Evolutionary conservation across 1,140 invertebrate species (phyloP).

Genomic region (Dolichoris vasculosae): DNA sequence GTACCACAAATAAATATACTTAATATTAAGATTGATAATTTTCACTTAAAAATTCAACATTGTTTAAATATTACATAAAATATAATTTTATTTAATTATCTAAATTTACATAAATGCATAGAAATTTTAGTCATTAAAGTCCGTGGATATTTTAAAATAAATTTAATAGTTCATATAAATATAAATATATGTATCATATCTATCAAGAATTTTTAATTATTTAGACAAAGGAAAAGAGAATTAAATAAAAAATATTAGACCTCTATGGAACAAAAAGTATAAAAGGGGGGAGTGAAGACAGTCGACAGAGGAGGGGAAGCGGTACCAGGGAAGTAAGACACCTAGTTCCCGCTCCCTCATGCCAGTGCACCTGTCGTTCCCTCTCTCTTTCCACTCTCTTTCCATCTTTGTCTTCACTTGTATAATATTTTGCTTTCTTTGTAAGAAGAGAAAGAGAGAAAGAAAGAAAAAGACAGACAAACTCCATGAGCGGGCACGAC

Average conservation of each 20-base stretch:
- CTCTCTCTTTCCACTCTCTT: slow-evolving; percentile 44
- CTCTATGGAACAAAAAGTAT: not conserved
- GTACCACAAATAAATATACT: too few relatives aligned
- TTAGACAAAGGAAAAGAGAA: not conserved
- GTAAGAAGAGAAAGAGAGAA: not conserved
- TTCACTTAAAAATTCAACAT: too few relatives aligned
- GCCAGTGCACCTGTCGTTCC: slow-evolving; percentile 69
- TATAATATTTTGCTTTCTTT: slow-evolving; percentile 30
- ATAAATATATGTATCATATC: not conserved
- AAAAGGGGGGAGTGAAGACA: not conserved
- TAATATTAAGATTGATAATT: too few relatives aligned
- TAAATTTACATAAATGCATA: too few relatives aligned
- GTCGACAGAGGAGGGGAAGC: not conserved
- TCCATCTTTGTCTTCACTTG: not conserved
- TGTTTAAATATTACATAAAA: too few relatives aligned
- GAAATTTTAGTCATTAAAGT: too few relatives aligned
- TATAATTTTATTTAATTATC: too few relatives aligned
- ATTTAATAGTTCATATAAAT: too few relatives aligned
- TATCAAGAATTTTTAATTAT: not conserved
- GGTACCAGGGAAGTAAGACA: slow-evolving; percentile 57
- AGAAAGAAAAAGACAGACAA: slow-evolving; percentile 30
- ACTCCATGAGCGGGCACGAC: slow-evolving; percentile 36
- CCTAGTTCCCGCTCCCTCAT: slow-evolving; percentile 64
- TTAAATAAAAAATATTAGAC: not conserved
- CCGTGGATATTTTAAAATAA: too few relatives aligned